phyloP scores from a whole-genome alignment of 2,113 vertebrate genomes.

The Pteropus alecto region DNA sequence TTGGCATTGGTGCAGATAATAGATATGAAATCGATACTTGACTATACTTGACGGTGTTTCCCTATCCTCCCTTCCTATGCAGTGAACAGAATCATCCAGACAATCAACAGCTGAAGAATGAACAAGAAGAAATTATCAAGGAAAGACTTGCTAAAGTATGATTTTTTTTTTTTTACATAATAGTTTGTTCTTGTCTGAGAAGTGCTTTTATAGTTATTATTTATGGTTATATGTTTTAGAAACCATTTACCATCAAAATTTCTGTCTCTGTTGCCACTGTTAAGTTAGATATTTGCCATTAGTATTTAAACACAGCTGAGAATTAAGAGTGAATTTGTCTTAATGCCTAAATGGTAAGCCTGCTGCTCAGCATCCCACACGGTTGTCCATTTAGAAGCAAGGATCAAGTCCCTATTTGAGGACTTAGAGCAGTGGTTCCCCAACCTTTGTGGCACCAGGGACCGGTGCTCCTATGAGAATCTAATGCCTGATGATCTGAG shows the following conservation, averaged over 20 bases:
- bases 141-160: conserved; percentile 88
- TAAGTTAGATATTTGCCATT: not conserved
- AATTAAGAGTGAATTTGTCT: not conserved
- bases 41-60: not conserved
- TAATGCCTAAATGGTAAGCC: not conserved
- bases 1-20: not conserved
- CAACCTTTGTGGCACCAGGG: too few relatives aligned
- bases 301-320: not conserved
- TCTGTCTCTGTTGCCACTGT: not conserved
- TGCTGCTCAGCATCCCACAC: not conserved
- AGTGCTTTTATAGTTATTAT: conserved; percentile 3
- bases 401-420: rapidly evolving
- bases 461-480: too few relatives aligned
- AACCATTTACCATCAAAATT: not conserved
- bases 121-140: conserved; percentile 85
- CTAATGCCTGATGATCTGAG: too few relatives aligned
- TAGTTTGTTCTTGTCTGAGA: not conserved
- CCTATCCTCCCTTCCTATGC: not conserved
- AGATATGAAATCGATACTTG: not conserved
- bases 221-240: not conserved
- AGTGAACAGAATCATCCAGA: conserved; percentile 74
- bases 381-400: not conserved
- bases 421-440: too few relatives aligned
- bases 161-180: not conserved
- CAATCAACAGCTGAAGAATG: conserved; percentile 71